Percentiles rank a stretch among this genome's conserved stretches.
Conservation (phyloP, 1,140 invertebrate species). For the Homarus americanus region DNA sequence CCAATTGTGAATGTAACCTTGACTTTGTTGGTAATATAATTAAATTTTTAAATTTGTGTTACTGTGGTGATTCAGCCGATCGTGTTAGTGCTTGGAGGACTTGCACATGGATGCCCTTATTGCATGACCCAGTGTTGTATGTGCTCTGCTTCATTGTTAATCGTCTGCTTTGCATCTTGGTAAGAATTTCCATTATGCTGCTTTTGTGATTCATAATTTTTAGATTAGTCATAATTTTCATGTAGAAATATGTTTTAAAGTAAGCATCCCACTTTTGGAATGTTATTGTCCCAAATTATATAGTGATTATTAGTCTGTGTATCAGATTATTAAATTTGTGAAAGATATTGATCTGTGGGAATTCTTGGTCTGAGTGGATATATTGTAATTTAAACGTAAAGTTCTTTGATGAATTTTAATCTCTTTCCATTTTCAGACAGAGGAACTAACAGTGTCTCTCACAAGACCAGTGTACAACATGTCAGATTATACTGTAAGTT, state of each 20-base stretch:
- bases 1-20: no score
- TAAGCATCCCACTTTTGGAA: not conserved
- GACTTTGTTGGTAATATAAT: not conserved
- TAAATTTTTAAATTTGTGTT: not conserved
- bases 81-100: constrained; percentile 8
- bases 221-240: not conserved
- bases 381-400: not conserved
- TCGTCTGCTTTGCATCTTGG: not conserved
- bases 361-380: not conserved
- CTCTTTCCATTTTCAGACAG: constrained; percentile 46
- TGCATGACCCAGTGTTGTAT: not conserved
- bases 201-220: no score
- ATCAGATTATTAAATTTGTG: not conserved
- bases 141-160: not conserved
- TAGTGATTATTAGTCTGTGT: not conserved
- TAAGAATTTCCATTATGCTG: not conserved
- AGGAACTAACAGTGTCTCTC: constrained; percentile 78
- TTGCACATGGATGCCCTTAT: not conserved
- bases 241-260: not conserved
- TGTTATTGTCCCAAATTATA: not conserved
- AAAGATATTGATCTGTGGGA: not conserved
- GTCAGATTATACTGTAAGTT: constrained; percentile 77
- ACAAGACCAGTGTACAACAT: constrained; percentile 79
- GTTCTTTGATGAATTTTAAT: not conserved
- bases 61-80: not conserved